Base-by-base conservation (phyloP, 2,888 invertebrate genomes). In the Ptychoptera albimana region DNA sequence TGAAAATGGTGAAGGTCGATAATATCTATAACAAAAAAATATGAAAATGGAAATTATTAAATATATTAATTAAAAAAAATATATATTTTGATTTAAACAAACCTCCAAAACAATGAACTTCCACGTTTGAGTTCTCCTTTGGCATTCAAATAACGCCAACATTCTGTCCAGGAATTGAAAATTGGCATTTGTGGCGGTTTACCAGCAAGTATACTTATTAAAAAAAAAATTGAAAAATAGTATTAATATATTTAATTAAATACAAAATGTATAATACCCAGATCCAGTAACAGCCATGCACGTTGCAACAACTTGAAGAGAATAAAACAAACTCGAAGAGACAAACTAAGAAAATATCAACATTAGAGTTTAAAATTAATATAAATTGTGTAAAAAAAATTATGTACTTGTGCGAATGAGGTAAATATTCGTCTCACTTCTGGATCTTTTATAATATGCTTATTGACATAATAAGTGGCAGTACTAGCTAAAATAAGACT, bases 261-360 rank as follows among this genome's bases (percentile, higher is more conserved):
- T 10, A 42, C 40, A 30, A 8, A n/a, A 37, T 16, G 31, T 8
- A 15, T 11, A 15, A 60, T 59, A 77, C 72, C 77, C 79, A 12
- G 80, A 81, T 48, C 86, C 80, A 48, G 80, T 81, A 9, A 93
- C 83, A 47, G 82, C 77, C 86, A 93, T 91, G 56, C 92, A 86
- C 46, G 87, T 86, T 10, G 88, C 82, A 1, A 93, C 89, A 47
- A 96, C 84, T 60, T 82, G 79, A 60, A 93, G 78, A 14, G 94
- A 94, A 66, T 97, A 96, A n/a, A 89, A 82, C 49, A 89, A 58
- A 45, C 87, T 82, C 49, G 83, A 77, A 46, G 86, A 83, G 43
- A 89, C 67, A 61, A 91, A 84, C 74, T 73, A 65, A 58, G 59
- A 57, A 14, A 37, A 11, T 43, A 23, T 37, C n/a, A n/a, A n/a